A percentile compares a stretch with the other conserved stretches of the same genome.
Evolutionary conservation across 2,113 vertebrate species (phyloP).

Genomic region (Labeo catla): DNA sequence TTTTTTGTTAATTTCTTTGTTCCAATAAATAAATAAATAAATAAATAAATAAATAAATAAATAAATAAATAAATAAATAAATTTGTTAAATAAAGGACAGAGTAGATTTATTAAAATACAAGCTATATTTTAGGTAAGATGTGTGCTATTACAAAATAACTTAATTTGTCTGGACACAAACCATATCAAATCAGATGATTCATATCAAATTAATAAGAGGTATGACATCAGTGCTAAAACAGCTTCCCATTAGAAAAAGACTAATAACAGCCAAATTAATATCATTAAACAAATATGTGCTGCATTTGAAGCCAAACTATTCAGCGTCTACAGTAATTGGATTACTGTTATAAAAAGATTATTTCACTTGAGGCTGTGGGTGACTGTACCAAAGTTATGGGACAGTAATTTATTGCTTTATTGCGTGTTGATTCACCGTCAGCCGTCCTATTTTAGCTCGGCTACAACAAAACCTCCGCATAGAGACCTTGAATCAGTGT

Average conservation of each 20-base stretch:
- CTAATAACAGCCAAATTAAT: not conserved
- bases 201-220: not conserved
- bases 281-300: not conserved
- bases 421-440: not conserved
- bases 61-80: too few species aligned
- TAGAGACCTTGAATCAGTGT: slow-evolving; percentile 11
- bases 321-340: not conserved
- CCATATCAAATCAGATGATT: not conserved
- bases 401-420: not conserved
- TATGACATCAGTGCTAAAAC: not conserved
- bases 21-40: too few species aligned
- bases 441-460: not conserved
- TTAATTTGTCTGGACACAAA: not conserved
- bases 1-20: too few species aligned
- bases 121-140: too few species aligned
- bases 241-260: not conserved
- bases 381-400: not conserved
- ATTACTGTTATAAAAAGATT: not conserved
- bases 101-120: too few species aligned
- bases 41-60: too few species aligned
- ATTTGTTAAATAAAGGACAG: too few species aligned
- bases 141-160: too few species aligned
- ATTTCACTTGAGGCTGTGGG: not conserved
- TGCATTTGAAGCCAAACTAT: not conserved
- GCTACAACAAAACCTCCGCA: not conserved